Conservation (phyloP, 2,888 invertebrate genomes). For the Harpagoxenus sublaevis region DNA sequence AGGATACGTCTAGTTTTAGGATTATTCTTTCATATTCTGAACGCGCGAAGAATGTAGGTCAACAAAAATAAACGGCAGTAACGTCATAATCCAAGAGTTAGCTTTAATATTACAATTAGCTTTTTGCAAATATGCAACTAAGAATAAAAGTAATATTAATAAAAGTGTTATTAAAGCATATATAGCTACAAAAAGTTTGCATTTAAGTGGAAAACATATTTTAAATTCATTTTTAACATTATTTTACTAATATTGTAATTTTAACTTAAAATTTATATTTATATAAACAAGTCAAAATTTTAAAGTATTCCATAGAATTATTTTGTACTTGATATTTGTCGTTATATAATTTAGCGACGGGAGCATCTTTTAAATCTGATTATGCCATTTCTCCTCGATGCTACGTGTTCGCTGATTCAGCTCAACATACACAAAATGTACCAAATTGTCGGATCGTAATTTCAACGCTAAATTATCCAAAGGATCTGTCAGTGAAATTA, state of each 20-base stretch:
- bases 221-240: background rate
- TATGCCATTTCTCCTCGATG: background rate
- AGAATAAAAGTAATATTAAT: background rate
- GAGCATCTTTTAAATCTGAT: background rate
- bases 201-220: background rate
- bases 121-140: background rate
- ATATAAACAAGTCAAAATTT: too few relatives aligned
- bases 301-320: background rate
- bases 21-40: background rate
- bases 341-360: background rate
- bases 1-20: background rate
- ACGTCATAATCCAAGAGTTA: background rate
- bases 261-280: background rate
- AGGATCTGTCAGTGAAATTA: conserved; percentile 10
- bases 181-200: background rate
- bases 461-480: conserved; percentile 17
- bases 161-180: background rate
- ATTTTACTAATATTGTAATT: background rate
- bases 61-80: background rate
- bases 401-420: background rate
- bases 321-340: background rate
- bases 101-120: conserved; percentile 13
- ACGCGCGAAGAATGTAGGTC: background rate
- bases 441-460: background rate
- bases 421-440: background rate